Evolutionary conservation across 2,797 vertebrate species (phyloP).

Genomic region (Sebastes glaucus): DNA sequence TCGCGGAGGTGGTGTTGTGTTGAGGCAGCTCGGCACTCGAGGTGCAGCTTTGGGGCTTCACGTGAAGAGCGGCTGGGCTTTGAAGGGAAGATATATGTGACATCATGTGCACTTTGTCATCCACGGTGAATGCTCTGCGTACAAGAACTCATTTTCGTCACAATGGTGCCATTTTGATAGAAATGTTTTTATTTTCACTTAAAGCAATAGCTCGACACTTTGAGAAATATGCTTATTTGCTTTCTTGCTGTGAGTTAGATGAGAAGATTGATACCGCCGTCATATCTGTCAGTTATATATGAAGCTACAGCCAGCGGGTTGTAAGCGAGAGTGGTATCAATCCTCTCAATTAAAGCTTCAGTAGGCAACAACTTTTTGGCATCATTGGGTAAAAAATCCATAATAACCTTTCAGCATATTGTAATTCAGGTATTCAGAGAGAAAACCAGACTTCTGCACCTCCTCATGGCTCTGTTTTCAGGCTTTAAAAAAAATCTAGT

Average conservation of each 20-base stretch:
- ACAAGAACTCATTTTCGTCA: neutral
- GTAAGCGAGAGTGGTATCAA: fast-evolving
- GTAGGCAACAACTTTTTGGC: too few relatives aligned
- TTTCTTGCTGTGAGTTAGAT: neutral
- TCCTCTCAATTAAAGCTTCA: neutral
- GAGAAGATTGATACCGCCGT: neutral
- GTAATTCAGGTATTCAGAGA: too few relatives aligned
- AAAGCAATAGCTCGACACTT: too few relatives aligned
- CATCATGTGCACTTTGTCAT: neutral
- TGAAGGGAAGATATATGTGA: neutral
- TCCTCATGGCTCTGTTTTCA: too few relatives aligned
- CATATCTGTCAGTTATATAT: neutral
- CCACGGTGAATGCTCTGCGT: neutral
- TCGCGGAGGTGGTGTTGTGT: neutral
- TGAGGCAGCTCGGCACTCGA: constrained; percentile 13
- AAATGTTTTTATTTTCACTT: neutral
- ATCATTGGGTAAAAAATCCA: too few relatives aligned
- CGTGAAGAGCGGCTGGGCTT: neutral
- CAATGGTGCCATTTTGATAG: neutral
- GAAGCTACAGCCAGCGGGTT: neutral
- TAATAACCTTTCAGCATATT: too few relatives aligned
- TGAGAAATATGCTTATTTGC: neutral
- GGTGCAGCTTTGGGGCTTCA: neutral
- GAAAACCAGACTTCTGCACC: too few relatives aligned
- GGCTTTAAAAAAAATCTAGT: too few relatives aligned